A percentile compares a stretch with the other conserved stretches of the same genome.
phyloP scores from a whole-genome alignment of 2,797 vertebrate species.

The Acanthiza pusilla region DNA sequence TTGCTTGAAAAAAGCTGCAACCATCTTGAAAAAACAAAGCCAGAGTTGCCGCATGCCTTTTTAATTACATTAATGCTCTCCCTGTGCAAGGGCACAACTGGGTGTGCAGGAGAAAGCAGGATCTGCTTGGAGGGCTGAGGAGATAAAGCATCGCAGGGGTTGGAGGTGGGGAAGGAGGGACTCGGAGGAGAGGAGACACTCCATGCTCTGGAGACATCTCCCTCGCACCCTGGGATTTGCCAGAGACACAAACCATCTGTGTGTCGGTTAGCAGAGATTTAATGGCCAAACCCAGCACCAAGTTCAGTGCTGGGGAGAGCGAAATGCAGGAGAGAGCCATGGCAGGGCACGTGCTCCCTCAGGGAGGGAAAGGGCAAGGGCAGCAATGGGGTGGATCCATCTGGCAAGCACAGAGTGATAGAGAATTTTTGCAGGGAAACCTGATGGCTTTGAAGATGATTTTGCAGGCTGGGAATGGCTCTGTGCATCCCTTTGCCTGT shows the following conservation, averaged over 20 bases:
- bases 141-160: neutral
- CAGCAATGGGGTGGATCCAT: neutral
- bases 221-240: slow-evolving; percentile 29
- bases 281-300: neutral
- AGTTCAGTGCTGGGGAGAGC: neutral
- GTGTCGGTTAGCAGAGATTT: neutral
- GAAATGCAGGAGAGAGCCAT: neutral
- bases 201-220: slow-evolving; percentile 38
- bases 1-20: slow-evolving; percentile 45
- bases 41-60: slow-evolving; percentile 53
- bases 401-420: neutral
- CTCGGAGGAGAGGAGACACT: neutral
- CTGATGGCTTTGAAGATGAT: neutral
- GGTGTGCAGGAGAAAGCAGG: neutral
- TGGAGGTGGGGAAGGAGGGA: slow-evolving; percentile 39
- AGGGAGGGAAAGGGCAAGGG: neutral
- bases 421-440: neutral
- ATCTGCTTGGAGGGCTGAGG: neutral
- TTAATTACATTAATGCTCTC: slow-evolving; percentile 61
- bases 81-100: neutral
- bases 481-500: neutral
- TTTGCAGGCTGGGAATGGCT: neutral
- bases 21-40: slow-evolving; percentile 64
- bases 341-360: neutral
- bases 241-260: slow-evolving; percentile 55